Conservation (phyloP, 2,113 vertebrate genomes). For the Sakesphorus luctuosus region DNA sequence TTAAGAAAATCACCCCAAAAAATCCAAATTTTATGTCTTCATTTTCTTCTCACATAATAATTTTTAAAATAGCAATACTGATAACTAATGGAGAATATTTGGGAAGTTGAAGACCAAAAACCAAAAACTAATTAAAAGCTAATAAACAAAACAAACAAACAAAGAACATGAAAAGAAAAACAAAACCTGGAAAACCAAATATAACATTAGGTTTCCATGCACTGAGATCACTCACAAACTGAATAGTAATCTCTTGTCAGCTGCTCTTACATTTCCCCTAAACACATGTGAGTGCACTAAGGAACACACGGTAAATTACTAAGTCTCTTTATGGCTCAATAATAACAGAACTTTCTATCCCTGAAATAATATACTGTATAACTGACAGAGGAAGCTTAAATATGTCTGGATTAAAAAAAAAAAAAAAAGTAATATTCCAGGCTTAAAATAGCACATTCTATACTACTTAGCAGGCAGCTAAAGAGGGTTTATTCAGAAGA, state of each 20-base stretch:
- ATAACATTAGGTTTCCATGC: background rate
- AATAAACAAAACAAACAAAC: background rate
- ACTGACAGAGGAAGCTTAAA: slow-evolving; percentile 56
- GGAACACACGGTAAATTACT: background rate
- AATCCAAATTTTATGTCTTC: background rate
- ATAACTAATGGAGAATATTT: background rate
- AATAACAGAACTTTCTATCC: slow-evolving; percentile 22
- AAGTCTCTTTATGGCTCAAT: slow-evolving; percentile 10
- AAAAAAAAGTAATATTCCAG: slow-evolving; percentile 47
- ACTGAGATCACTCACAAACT: background rate
- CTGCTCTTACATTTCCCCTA: background rate
- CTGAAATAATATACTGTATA: slow-evolving; percentile 27
- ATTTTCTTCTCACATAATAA: background rate
- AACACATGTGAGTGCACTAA: background rate
- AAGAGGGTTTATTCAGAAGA: slow-evolving; percentile 79
- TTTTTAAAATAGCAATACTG: background rate
- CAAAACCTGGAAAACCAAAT: background rate
- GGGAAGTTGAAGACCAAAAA: background rate
- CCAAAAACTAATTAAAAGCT: background rate
- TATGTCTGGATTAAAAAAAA: slow-evolving; percentile 59
- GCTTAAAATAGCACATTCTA: slow-evolving; percentile 61
- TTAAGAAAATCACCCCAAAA: background rate
- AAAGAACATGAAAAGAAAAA: background rate
- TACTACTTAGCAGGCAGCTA: slow-evolving; percentile 67
- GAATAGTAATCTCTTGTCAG: background rate